A percentile compares a stretch with the other conserved stretches of the same genome.
phyloP scores from a whole-genome alignment of 1,140 invertebrate species.

The Eriocheir sinensis region DNA sequence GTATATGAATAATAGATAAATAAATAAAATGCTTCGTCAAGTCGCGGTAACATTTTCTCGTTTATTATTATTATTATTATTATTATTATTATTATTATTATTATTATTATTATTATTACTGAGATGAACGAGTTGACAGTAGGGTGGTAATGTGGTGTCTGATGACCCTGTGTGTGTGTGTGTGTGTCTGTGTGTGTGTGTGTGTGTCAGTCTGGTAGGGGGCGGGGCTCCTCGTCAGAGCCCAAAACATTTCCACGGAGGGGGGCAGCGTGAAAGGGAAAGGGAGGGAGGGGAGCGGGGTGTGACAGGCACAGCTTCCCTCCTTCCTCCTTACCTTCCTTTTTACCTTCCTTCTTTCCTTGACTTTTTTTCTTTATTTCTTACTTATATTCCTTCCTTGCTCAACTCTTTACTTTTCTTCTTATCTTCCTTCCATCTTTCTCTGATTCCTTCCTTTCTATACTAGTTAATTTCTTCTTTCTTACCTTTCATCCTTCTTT shows the following conservation, averaged over 20 bases:
- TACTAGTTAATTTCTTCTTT: background rate
- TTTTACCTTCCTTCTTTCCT: background rate
- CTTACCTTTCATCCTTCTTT: background rate
- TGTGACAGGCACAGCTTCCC: background rate
- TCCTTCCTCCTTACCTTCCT: background rate
- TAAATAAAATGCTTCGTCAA: too few species aligned
- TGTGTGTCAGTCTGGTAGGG: background rate
- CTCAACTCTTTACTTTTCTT: background rate
- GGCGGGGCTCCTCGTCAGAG: conserved; percentile 37
- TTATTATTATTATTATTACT: background rate
- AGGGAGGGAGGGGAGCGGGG: background rate
- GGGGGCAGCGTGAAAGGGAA: background rate
- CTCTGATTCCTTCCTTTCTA: background rate
- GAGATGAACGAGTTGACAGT: conserved; percentile 23
- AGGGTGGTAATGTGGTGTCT: too few species aligned
- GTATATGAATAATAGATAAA: too few species aligned
- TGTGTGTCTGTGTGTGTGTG: conserved; percentile 11
- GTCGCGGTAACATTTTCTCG: too few species aligned
- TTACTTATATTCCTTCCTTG: background rate
- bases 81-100: background rate
- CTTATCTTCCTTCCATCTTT: background rate
- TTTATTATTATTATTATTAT: too few species aligned
- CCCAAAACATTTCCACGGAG: conserved; percentile 39
- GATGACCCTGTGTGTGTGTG: background rate
- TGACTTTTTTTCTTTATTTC: background rate